A percentile compares a stretch with the other conserved stretches of the same genome.
Conservation (phyloP, 2,888 invertebrate genomes). For the Nycteola revayana region DNA sequence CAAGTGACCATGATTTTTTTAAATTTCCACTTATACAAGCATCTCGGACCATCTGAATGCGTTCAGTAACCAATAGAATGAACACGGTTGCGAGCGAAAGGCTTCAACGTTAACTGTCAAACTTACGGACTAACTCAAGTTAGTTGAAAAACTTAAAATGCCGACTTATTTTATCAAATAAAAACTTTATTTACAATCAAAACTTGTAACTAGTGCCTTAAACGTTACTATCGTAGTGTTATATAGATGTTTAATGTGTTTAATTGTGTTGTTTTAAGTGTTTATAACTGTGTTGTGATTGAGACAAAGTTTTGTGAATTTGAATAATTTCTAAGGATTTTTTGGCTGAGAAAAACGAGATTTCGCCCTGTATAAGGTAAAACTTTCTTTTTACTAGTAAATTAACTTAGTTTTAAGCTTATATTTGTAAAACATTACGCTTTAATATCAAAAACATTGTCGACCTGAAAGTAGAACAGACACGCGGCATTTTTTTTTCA, state of each 20-base stretch:
- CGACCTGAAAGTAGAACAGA: constrained; percentile 38
- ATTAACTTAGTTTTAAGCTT: background rate
- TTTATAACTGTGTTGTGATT: constrained; percentile 31
- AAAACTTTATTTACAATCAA: constrained; percentile 36
- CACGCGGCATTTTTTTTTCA: constrained; percentile 47
- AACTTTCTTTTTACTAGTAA: constrained; percentile 3
- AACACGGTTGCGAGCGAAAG: constrained; percentile 34
- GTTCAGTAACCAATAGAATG: constrained; percentile 20
- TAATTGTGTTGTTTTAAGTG: constrained; percentile 23
- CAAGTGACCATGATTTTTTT: too few species aligned
- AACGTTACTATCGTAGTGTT: constrained; percentile 24
- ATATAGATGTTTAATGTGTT: constrained; percentile 19
- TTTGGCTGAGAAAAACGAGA: constrained; percentile 7
- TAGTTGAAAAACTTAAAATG: constrained; percentile 39
- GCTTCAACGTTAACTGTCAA: constrained; percentile 43
- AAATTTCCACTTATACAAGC: background rate
- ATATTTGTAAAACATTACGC: constrained; percentile 2
- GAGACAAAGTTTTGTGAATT: constrained; percentile 34
- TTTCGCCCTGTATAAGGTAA: constrained; percentile 29
- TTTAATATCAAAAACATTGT: constrained; percentile 7
- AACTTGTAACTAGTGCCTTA: constrained; percentile 33
- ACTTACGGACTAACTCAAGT: constrained; percentile 44
- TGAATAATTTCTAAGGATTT: constrained; percentile 27
- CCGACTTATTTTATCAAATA: constrained; percentile 35
- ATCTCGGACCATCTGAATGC: constrained; percentile 29